These are phyloP conservation scores for Ormyrus thymus DNA, from an alignment of 2,888 invertebrate species.

Conservation along the genomic window DNA sequence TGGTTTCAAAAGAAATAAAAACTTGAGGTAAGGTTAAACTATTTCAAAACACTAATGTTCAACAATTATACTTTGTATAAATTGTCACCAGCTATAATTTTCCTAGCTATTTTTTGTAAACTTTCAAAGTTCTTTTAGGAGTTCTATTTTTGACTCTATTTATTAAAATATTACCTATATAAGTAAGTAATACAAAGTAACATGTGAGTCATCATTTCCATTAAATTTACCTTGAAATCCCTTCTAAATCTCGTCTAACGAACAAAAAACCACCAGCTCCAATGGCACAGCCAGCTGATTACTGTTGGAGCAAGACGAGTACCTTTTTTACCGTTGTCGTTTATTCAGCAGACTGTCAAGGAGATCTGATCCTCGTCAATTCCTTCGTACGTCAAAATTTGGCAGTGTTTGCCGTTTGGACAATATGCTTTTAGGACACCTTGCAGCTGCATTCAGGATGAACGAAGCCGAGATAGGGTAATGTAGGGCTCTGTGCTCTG, in stretches of 20 bases:
- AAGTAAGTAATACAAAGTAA: background rate
- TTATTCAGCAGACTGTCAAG: background rate
- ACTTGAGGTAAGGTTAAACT: constrained; percentile 8
- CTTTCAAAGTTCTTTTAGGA: too few species aligned
- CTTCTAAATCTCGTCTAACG: background rate
- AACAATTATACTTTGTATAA: too few species aligned
- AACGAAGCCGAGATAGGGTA: too few species aligned
- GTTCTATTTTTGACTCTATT: background rate
- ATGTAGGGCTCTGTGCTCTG: too few species aligned
- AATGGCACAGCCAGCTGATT: too few species aligned
- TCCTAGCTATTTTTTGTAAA: too few species aligned
- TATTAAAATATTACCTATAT: constrained; percentile 33
- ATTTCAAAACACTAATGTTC: background rate
- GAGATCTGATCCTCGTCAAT: constrained; percentile 5
- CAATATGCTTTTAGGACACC: too few species aligned
- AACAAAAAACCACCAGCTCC: background rate
- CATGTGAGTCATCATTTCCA: constrained; percentile 43
- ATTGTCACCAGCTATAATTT: too few species aligned
- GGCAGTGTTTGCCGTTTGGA: too few species aligned
- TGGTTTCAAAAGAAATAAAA: background rate
- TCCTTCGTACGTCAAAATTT: constrained; percentile 44
- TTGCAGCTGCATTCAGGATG: too few species aligned
- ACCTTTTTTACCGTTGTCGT: constrained; percentile 27
- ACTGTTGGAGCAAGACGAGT: background rate
- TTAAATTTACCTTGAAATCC: background rate